Evolutionary conservation across 2,113 vertebrate genomes (phyloP).

Genomic region (Salminus brasiliensis): DNA sequence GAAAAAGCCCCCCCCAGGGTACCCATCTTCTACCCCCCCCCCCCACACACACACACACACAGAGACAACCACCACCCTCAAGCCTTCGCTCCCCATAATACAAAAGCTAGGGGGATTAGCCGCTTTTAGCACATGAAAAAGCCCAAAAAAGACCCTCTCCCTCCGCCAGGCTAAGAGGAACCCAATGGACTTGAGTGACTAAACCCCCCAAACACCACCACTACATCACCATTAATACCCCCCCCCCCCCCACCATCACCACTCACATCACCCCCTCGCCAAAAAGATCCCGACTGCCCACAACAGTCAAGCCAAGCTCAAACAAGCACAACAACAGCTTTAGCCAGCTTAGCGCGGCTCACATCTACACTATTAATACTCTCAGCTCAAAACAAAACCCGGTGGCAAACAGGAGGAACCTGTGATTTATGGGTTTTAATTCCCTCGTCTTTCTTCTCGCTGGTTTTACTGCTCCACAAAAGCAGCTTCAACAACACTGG

Average conservation of each 20-base stretch:
- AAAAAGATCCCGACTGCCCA: not conserved
- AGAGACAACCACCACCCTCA: slow-evolving; percentile 57
- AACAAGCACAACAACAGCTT: slow-evolving; percentile 17
- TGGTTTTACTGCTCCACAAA: not conserved
- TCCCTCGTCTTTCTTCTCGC: not conserved
- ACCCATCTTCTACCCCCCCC: slow-evolving; percentile 50
- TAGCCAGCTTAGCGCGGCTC: slow-evolving; percentile 7
- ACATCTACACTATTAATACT: slow-evolving; percentile 8
- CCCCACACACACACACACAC: slow-evolving; percentile 37
- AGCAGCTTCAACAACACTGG: not conserved
- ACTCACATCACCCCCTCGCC: not conserved
- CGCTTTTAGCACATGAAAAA: slow-evolving; percentile 59
- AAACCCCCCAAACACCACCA: slow-evolving; percentile 17
- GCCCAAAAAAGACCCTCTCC: slow-evolving; percentile 23
- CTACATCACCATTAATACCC: slow-evolving; percentile 23
- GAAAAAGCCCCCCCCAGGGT: slow-evolving; percentile 54
- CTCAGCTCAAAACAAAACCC: not conserved
- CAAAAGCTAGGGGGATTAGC: slow-evolving; percentile 71
- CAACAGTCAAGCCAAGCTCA: not conserved
- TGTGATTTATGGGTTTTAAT: slow-evolving; percentile 6
- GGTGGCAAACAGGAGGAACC: not conserved
- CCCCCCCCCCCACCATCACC: not conserved
- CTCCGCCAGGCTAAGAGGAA: slow-evolving; percentile 1
- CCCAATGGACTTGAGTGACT: slow-evolving; percentile 22
- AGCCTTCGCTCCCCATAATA: slow-evolving; percentile 56